Conservation (phyloP, 2,797 vertebrate genomes). For the Melanogrammus aeglefinus region DNA sequence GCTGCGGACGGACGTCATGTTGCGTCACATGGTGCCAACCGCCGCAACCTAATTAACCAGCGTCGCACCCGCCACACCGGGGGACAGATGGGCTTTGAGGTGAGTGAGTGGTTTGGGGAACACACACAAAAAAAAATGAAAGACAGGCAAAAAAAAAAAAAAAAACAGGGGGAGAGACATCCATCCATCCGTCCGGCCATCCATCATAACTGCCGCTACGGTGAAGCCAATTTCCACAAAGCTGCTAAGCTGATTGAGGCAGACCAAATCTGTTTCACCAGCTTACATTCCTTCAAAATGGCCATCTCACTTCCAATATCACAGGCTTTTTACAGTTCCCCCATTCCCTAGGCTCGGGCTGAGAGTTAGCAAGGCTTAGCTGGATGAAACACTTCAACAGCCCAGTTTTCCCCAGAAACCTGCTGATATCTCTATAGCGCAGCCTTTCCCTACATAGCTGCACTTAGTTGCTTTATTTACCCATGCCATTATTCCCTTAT, state of each 20-base stretch:
- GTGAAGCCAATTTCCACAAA: slow-evolving; percentile 82
- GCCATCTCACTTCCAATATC: slow-evolving; percentile 85
- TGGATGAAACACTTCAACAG: slow-evolving; percentile 78
- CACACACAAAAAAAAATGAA: slow-evolving; percentile 40
- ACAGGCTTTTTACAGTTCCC: slow-evolving; percentile 78
- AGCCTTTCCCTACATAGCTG: slow-evolving; percentile 60
- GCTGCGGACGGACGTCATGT: neutral
- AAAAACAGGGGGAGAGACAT: slow-evolving; percentile 36
- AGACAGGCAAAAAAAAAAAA: slow-evolving; percentile 55
- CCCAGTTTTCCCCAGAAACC: slow-evolving; percentile 71
- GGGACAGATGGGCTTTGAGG: slow-evolving; percentile 40
- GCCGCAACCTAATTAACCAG: slow-evolving; percentile 47
- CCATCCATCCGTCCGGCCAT: slow-evolving; percentile 68
- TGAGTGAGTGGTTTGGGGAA: slow-evolving; percentile 54
- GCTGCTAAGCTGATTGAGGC: slow-evolving; percentile 84
- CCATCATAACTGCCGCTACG: slow-evolving; percentile 73
- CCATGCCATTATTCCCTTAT: slow-evolving; percentile 45
- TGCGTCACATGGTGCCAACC: slow-evolving; percentile 25
- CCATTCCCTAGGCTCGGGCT: slow-evolving; percentile 76
- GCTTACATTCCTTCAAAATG: slow-evolving; percentile 84
- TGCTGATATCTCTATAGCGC: slow-evolving; percentile 78
- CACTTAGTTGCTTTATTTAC: slow-evolving; percentile 63
- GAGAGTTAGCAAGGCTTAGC: slow-evolving; percentile 79
- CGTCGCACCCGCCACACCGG: slow-evolving; percentile 37
- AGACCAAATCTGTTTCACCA: slow-evolving; percentile 81